These are phyloP conservation scores for Nothocercus julius DNA, from an alignment of 2,113 vertebrate species.

Conservation along the genomic window DNA sequence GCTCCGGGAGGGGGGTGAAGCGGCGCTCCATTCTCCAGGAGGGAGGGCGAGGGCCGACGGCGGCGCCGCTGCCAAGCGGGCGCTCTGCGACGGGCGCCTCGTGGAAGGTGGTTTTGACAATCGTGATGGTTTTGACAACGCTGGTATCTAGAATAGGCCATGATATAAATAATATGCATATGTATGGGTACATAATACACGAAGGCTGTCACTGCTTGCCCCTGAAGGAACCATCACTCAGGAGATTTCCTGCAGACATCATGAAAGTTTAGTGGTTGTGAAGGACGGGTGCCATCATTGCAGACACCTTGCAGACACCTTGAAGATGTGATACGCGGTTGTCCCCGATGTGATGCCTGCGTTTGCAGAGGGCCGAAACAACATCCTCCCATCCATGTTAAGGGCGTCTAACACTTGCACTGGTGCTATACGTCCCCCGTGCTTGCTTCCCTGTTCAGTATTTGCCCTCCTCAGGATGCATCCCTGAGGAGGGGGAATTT, in stretches of 20 bases:
- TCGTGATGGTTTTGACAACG: neutral
- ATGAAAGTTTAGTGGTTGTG: neutral
- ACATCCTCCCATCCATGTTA: accelerated
- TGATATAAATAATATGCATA: neutral
- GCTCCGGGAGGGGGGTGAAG: no score
- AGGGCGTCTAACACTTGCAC: neutral
- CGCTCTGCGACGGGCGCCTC: accelerated
- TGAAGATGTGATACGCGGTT: accelerated
- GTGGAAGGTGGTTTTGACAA: no score
- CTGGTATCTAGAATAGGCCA: neutral
- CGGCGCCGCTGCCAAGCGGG: neutral
- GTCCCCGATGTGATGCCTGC: neutral
- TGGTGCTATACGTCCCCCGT: accelerated
- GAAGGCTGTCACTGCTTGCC: neutral
- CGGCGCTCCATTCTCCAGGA: neutral
- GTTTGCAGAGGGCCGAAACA: neutral
- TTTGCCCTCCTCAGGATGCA: neutral
- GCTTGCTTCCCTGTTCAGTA: neutral
- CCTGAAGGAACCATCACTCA: neutral
- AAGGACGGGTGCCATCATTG: neutral
- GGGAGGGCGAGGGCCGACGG: neutral
- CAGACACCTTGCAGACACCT: neutral
- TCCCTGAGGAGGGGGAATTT: neutral
- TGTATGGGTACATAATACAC: neutral
- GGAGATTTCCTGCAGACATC: neutral